These are phyloP conservation scores for Smittia aterrima DNA, from an alignment of 2,888 invertebrate species.

Conservation along the genomic window DNA sequence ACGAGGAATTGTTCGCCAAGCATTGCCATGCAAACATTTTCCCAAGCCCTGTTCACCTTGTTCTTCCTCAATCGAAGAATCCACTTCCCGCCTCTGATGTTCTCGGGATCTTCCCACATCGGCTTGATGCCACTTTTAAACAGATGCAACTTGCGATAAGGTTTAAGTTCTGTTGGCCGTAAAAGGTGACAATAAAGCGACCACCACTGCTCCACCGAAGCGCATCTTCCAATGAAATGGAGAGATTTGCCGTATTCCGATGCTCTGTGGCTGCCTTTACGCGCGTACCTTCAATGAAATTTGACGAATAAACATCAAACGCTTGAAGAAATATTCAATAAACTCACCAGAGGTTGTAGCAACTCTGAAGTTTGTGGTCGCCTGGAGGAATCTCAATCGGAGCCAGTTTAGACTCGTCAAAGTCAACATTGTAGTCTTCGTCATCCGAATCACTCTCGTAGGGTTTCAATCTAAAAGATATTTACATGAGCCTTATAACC, in stretches of 20 bases:
- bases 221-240: slow-evolving; percentile 83
- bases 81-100: slow-evolving; percentile 97
- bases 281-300: slow-evolving; percentile 19
- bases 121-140: slow-evolving; percentile 97
- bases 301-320: background rate
- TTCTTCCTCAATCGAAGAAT: slow-evolving; percentile 92
- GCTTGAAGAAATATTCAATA: background rate
- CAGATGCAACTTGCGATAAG: slow-evolving; percentile 90
- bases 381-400: slow-evolving; percentile 73
- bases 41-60: slow-evolving; percentile 95
- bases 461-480: slow-evolving; percentile 31
- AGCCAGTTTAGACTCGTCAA: slow-evolving; percentile 55
- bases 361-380: slow-evolving; percentile 77
- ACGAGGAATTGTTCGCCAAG: slow-evolving; percentile 99
- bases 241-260: slow-evolving; percentile 59
- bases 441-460: slow-evolving; percentile 40
- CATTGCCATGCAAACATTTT: slow-evolving; percentile 97
- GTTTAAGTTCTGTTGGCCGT: slow-evolving; percentile 84
- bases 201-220: slow-evolving; percentile 98
- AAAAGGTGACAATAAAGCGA: slow-evolving; percentile 87
- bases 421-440: slow-evolving; percentile 54
- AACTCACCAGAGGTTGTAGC: slow-evolving; percentile 36
- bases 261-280: slow-evolving; percentile 31
- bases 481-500: slow-evolving; percentile 27
- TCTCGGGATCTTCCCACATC: slow-evolving; percentile 99